phyloP scores from a whole-genome alignment of 1,140 invertebrate genomes.

The Bemisia tabaci region DNA sequence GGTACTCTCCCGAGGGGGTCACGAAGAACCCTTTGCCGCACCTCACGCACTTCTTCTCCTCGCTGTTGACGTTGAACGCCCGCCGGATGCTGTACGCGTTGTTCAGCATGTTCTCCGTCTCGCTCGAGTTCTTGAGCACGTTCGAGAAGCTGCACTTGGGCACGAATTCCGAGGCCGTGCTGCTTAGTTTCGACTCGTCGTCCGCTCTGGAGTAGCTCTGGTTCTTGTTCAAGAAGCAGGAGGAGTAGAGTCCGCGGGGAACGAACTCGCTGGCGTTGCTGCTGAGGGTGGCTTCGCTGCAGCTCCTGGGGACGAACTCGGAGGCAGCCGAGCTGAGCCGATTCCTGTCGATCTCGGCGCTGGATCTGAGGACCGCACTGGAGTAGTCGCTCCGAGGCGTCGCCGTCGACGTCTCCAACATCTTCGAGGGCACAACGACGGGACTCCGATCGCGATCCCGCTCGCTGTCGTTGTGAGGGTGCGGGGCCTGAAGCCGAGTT shows the following conservation, averaged over 20 bases:
- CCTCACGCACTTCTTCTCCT: conserved; percentile 41
- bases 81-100: neutral
- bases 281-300: neutral
- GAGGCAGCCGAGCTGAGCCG: neutral
- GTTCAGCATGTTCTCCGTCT: neutral
- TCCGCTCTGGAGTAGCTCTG: no score
- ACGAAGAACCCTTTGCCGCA: conserved; percentile 57
- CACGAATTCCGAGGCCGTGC: neutral
- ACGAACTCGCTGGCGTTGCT: neutral
- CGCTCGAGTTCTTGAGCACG: neutral
- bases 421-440: neutral
- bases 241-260: neutral
- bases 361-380: neutral
- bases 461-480: neutral
- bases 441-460: neutral
- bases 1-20: conserved; percentile 45
- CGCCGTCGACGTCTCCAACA: neutral
- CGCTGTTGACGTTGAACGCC: neutral
- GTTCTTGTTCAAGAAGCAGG: neutral
- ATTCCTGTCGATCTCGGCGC: no score
- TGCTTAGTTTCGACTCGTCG: neutral
- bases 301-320: neutral
- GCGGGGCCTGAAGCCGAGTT: no score
- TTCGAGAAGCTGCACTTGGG: neutral
- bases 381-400: neutral